These are phyloP conservation scores for Nannoperca obscura DNA, from an alignment of 2,797 vertebrate species.

Conservation along the genomic window DNA sequence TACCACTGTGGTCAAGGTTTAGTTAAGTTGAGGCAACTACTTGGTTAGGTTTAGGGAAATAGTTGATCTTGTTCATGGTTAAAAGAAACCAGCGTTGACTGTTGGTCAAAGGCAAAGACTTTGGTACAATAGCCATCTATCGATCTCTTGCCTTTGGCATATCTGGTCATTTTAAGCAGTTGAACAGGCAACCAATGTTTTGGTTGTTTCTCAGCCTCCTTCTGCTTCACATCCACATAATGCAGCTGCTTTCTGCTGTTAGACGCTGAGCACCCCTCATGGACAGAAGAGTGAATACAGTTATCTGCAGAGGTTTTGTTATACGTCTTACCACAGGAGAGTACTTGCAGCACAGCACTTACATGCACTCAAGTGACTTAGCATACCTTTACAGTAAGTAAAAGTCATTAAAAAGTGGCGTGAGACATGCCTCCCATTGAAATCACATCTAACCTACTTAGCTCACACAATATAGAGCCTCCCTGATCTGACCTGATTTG, in stretches of 20 bases:
- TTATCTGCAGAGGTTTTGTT: conserved; percentile 27
- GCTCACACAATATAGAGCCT: conserved; percentile 35
- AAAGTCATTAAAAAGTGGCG: conserved; percentile 65
- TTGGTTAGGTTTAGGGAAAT: background rate
- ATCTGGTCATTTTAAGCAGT: conserved; percentile 7
- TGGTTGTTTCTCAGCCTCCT: conserved; percentile 9
- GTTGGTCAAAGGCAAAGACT: background rate
- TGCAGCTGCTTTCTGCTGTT: conserved; percentile 2
- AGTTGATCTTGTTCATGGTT: background rate
- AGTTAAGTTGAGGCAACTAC: background rate
- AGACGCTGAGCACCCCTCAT: conserved; percentile 10
- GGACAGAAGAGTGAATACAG: conserved; percentile 2
- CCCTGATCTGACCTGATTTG: conserved; percentile 70
- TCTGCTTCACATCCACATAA: conserved; percentile 15
- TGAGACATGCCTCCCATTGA: conserved; percentile 40
- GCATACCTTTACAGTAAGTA: conserved; percentile 48
- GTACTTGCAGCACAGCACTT: conserved; percentile 34
- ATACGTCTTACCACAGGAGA: conserved; percentile 35
- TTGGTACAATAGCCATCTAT: no score
- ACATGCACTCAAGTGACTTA: conserved; percentile 38
- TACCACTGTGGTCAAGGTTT: background rate
- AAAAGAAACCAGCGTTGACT: background rate
- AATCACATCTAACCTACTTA: conserved; percentile 61
- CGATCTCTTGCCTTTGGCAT: background rate
- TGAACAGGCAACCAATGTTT: background rate